These are phyloP conservation scores for Helobdella robusta DNA, from an alignment of 2,888 invertebrate species.

Conservation along the genomic window DNA sequence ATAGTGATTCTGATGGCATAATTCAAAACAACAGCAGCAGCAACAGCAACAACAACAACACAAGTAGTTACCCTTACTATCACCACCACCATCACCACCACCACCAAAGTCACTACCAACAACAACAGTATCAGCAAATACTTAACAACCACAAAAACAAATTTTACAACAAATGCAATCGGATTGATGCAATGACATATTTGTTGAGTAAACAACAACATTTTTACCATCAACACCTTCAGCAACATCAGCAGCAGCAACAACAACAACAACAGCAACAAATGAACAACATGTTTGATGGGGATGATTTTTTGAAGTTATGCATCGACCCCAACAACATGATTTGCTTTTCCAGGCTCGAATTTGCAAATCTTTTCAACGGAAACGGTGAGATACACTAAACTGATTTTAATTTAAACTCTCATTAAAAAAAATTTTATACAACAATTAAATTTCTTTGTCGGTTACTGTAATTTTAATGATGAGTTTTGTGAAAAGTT, in stretches of 20 bases:
- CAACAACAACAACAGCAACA: neutral
- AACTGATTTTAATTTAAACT: too few species aligned
- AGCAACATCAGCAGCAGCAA: conserved; percentile 4
- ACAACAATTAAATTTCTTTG: too few species aligned
- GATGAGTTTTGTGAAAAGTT: too few species aligned
- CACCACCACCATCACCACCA: conserved; percentile 1
- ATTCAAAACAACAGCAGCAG: neutral
- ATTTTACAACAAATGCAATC: too few species aligned
- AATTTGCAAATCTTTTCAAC: conserved; percentile 10
- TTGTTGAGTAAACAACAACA: too few species aligned
- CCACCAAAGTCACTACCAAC: neutral
- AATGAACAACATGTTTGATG: conserved; percentile 1
- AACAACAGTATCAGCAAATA: too few species aligned
- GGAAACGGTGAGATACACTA: too few species aligned
- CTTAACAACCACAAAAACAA: too few species aligned
- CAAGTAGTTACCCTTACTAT: neutral
- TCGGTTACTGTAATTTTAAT: too few species aligned
- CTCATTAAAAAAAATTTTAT: too few species aligned
- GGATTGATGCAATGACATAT: too few species aligned
- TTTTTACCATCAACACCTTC: neutral
- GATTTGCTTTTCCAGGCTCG: conserved; percentile 12
- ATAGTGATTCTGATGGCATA: conserved; percentile 5
- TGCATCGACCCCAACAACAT: conserved; percentile 15
- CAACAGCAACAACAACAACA: neutral
- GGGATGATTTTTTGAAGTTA: conserved; percentile 6